Evolutionary conservation across 2,797 vertebrate genomes (phyloP).

Genomic region (Eulemur coronatus): DNA sequence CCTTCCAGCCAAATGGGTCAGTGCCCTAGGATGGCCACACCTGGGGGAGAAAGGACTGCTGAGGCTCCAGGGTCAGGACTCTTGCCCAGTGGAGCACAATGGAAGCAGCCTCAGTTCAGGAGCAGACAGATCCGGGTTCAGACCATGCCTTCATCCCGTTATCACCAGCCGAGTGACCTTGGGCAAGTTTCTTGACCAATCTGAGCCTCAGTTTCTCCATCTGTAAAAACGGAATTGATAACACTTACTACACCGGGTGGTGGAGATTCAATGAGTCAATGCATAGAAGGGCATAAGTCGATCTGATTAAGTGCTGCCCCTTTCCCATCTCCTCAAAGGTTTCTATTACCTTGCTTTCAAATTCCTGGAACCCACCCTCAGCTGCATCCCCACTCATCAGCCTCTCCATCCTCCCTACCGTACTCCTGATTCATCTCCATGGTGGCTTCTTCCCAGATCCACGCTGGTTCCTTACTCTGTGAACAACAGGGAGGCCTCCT

Average conservation of each 20-base stretch:
- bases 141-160: neutral
- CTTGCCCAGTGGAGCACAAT: neutral
- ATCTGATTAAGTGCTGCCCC: neutral
- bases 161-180: neutral
- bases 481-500: neutral
- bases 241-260: neutral
- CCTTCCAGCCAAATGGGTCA: constrained; percentile 44
- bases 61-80: neutral
- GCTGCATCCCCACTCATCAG: neutral
- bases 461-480: neutral
- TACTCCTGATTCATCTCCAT: neutral
- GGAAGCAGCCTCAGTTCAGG: neutral
- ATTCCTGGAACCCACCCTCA: neutral
- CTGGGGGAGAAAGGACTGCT: neutral
- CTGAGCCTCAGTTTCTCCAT: neutral
- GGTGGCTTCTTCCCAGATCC: neutral
- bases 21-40: constrained; percentile 28
- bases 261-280: neutral
- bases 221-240: neutral
- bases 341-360: neutral
- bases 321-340: neutral
- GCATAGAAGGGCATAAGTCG: neutral
- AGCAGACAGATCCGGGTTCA: neutral
- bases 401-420: neutral
- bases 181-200: neutral